Evolutionary conservation across 2,113 vertebrate species (phyloP).

Genomic region (Forbesichthys papilliferus): DNA sequence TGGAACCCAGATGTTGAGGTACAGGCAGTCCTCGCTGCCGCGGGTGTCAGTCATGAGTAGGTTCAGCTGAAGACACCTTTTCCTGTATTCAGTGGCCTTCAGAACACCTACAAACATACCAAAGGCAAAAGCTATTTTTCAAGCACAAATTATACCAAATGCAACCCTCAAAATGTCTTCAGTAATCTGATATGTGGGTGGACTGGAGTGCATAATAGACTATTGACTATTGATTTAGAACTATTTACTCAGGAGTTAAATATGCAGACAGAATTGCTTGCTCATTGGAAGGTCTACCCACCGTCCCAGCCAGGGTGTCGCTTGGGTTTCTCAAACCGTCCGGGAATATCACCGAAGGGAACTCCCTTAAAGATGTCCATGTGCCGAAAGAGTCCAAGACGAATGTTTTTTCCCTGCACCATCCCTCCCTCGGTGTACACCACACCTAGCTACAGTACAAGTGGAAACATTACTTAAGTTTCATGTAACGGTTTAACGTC

Average conservation of each 20-base stretch:
- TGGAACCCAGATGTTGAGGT: conserved; percentile 87
- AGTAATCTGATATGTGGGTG: not conserved
- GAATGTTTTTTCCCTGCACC: conserved; percentile 82
- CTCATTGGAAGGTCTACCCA: conserved; percentile 52
- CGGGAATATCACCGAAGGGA: conserved; percentile 85
- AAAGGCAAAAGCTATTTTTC: not conserved
- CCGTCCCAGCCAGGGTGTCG: conserved; percentile 91
- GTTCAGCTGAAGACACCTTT: conserved; percentile 81
- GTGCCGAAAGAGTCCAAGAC: conserved; percentile 64
- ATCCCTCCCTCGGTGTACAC: conserved; percentile 89
- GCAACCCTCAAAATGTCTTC: not conserved
- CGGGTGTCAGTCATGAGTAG: conserved; percentile 69
- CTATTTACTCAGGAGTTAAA: not conserved
- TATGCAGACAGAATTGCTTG: not conserved
- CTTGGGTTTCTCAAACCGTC: conserved; percentile 81
- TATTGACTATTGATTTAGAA: too few relatives aligned
- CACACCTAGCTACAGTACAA: conserved; percentile 82
- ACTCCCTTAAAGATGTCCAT: conserved; percentile 92
- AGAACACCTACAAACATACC: conserved; percentile 75
- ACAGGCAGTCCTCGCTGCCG: conserved; percentile 88
- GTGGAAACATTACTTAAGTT: not conserved
- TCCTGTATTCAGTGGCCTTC: conserved; percentile 72
- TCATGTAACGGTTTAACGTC: too few relatives aligned
- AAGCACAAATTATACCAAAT: not conserved
- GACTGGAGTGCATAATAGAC: too few relatives aligned